These are phyloP conservation scores for Trichonephila clavipes DNA, from an alignment of 1,140 invertebrate genomes.

Conservation along the genomic window DNA sequence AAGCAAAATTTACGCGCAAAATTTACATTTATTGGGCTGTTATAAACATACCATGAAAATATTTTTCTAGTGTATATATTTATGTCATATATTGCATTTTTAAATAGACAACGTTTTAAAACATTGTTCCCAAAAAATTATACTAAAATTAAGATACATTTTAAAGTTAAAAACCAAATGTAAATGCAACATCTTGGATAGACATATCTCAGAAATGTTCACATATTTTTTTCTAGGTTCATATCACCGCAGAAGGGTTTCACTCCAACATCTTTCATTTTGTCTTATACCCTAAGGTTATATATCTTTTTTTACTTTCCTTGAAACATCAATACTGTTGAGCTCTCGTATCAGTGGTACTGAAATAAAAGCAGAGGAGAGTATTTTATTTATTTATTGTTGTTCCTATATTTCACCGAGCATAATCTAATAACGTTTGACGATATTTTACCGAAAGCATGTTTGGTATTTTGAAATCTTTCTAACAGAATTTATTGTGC, in stretches of 20 bases:
- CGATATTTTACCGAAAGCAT: not conserved
- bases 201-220: not conserved
- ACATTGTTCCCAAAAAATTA: not conserved
- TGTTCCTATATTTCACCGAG: not conserved
- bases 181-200: not conserved
- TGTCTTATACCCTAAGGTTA: not conserved
- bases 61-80: too few relatives aligned
- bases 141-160: not conserved
- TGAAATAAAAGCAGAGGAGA: not conserved
- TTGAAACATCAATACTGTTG: not conserved
- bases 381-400: not conserved
- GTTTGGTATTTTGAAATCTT: not conserved
- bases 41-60: too few relatives aligned
- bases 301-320: not conserved
- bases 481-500: not conserved
- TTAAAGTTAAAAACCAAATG: not conserved
- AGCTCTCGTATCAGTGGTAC: not conserved
- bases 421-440: slow-evolving; percentile 14
- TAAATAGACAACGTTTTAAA: too few relatives aligned
- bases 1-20: too few relatives aligned
- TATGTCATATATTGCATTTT: too few relatives aligned
- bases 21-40: too few relatives aligned
- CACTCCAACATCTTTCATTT: not conserved
- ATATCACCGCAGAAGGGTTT: not conserved
- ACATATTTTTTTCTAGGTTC: not conserved